Evolutionary conservation across 1,140 invertebrate species (phyloP).

Genomic region (Asobara japonica): DNA sequence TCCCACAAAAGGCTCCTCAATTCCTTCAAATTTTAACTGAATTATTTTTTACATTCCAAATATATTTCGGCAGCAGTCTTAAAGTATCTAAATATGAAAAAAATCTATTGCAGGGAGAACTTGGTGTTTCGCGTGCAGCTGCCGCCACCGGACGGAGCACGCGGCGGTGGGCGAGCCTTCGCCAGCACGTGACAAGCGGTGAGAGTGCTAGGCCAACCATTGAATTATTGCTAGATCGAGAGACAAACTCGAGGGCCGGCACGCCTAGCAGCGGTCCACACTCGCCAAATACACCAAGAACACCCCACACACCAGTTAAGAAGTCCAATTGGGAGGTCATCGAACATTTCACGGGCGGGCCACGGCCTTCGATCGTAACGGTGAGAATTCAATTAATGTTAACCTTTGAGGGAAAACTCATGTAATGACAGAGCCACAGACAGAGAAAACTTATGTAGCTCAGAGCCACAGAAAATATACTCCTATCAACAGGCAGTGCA

Average conservation of each 20-base stretch:
- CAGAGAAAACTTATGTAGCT: no score
- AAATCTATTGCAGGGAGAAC: conserved; percentile 47
- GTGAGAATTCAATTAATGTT: no score
- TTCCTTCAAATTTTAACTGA: no score
- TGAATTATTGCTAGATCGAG: conserved; percentile 54
- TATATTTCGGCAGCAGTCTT: no score
- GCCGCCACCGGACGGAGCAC: conserved; percentile 51
- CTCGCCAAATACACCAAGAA: conserved; percentile 54
- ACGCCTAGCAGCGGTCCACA: conserved; percentile 59
- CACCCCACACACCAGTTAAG: conserved; percentile 70
- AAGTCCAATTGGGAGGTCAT: conserved; percentile 91
- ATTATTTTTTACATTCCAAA: no score
- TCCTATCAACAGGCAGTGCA: no score
- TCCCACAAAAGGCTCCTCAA: no score
- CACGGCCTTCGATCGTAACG: conserved; percentile 59
- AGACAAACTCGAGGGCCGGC: conserved; percentile 54
- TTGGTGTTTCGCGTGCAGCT: conserved; percentile 40
- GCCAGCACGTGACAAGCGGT: conserved; percentile 57
- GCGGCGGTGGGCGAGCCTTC: conserved; percentile 66
- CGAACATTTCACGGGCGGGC: conserved; percentile 77
- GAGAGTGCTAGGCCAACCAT: conserved; percentile 49
- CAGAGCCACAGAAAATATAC: no score
- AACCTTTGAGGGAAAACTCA: no score
- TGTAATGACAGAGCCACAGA: no score
- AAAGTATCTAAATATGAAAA: background rate